Conservation (phyloP, 1,140 invertebrate species). For the Drosophila ficusphila region DNA sequence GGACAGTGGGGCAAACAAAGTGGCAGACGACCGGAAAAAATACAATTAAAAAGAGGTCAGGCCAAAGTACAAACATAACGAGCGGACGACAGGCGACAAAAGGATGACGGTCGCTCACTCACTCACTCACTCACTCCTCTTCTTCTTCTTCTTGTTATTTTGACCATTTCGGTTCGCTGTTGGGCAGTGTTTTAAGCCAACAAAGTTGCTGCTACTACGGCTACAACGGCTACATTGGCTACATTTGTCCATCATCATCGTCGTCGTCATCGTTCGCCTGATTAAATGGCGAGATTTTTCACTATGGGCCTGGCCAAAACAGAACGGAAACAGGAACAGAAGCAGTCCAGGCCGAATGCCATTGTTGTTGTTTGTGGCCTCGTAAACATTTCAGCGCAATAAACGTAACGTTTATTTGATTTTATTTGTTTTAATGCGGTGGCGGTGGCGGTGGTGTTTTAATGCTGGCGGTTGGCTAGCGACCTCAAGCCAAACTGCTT, state of each 20-base stretch:
- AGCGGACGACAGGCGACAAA: no score
- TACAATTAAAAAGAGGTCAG: constrained; percentile 3
- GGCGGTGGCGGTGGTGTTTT: no score
- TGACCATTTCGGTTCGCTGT: no score
- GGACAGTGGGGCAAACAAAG: not conserved
- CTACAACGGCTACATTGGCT: no score
- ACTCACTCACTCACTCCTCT: no score
- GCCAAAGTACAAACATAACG: not conserved
- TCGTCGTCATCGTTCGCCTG: no score
- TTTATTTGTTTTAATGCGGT: constrained; percentile 62
- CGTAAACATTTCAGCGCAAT: constrained; percentile 34
- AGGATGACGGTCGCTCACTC: no score
- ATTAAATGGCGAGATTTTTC: constrained; percentile 11
- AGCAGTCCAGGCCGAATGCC: no score
- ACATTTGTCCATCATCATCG: constrained; percentile 1
- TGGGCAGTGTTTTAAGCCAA: constrained; percentile 3
- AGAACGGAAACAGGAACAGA: no score
- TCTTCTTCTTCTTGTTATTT: no score
- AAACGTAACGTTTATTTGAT: constrained; percentile 55
- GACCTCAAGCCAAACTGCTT: not conserved
- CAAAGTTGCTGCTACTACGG: not conserved
- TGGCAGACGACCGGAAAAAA: not conserved
- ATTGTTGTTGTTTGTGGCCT: constrained; percentile 5
- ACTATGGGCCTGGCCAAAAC: not conserved
- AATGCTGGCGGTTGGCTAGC: no score